Base-by-base conservation (phyloP, 2,113 vertebrate genomes). In the Podilymbus podiceps region DNA sequence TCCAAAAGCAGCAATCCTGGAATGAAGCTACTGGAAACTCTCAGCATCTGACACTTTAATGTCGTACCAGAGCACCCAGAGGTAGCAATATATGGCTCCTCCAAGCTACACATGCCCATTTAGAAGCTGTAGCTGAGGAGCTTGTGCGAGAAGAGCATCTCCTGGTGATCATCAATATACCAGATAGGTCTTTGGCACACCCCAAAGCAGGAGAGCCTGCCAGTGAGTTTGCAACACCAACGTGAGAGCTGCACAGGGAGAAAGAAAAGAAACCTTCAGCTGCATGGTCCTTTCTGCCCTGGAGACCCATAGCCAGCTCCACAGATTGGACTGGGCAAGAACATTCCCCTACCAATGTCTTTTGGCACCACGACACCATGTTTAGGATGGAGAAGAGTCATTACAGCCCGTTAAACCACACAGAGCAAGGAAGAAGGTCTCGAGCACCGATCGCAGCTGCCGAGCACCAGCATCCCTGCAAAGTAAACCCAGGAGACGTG, bases 1-100 rank as follows among this genome's bases (percentile, higher is more conserved):
- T 93, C 69, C 85, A 87, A 93, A 86, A 93, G 80, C 49, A 56
- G 81, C 58, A 76, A 33, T 64, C 53, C 55, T 82, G 71, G 71
- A 88, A 91, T 2, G 12, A 93, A 47, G 44, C 52, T 85, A 60
- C 88, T 47, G 53, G 80, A 93, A 92, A 40, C 33, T 38, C 85
- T 79, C 33, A 56, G 53, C 62, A 68, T 67, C 89, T 91, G 87
- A 87, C 72, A 79, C 27, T 87, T 89, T 40, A 46, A 73, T 30
- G 35, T 42, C 11, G 1, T 30, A 50, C 31, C 20, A 71, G 4
- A 66, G 74, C 56, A 63, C 89, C 64, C 84, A 68, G 62, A 67
- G 77, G 64, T 24, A 94, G 28, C 87, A 78, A 75, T 40, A 76
- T 33, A 78, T 2, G 0, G 40, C 27, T 75, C 44, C 69, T 95